These are phyloP conservation scores for Cuculus canorus DNA, from an alignment of 2,797 vertebrate species.

Conservation along the genomic window DNA sequence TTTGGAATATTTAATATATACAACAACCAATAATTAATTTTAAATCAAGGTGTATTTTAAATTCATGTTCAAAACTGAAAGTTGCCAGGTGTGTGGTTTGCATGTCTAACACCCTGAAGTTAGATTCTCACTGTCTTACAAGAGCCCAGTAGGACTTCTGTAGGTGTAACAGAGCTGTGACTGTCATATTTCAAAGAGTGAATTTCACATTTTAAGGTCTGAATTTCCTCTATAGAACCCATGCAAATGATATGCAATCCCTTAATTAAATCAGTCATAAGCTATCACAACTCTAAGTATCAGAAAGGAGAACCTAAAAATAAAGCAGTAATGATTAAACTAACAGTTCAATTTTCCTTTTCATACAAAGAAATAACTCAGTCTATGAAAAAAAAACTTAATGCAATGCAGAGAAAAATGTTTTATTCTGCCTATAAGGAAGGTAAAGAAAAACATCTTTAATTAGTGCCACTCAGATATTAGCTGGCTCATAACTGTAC, in stretches of 20 bases:
- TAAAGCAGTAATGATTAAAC: conserved; percentile 27
- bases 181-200: neutral
- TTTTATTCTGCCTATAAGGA: neutral
- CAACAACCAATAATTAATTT: neutral
- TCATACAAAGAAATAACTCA: conserved; percentile 26
- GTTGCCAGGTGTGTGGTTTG: accelerated
- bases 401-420: neutral
- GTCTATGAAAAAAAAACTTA: conserved; percentile 31
- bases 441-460: neutral
- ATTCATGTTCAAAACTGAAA: neutral
- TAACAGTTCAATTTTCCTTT: conserved; percentile 8
- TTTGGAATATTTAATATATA: neutral
- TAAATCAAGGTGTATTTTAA: neutral
- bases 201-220: neutral
- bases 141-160: neutral
- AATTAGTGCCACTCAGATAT: neutral
- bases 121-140: neutral
- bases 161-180: neutral
- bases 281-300: neutral
- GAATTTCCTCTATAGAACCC: neutral
- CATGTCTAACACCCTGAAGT: neutral
- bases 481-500: neutral
- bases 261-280: conserved; percentile 14
- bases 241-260: neutral
- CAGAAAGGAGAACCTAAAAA: conserved; percentile 3